A percentile compares a stretch with the other conserved stretches of the same genome.
Evolutionary conservation across 2,113 vertebrate genomes (phyloP).

Genomic region (Proterorhinus semilunaris): DNA sequence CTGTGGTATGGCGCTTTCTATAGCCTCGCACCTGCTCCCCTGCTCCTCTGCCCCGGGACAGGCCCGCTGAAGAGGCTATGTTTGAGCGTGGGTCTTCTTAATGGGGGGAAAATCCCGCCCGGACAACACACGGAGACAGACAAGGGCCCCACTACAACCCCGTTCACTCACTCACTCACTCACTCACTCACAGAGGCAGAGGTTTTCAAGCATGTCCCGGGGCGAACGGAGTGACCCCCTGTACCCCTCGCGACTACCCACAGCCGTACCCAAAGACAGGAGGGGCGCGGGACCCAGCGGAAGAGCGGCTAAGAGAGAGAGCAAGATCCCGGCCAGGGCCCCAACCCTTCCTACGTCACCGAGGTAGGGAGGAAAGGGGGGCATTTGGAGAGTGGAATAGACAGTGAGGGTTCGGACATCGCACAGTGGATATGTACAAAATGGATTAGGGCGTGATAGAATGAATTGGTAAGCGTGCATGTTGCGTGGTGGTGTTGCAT

Average conservation of each 20-base stretch:
- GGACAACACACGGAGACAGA: conserved; percentile 38
- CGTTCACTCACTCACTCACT: not conserved
- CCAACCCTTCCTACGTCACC: conserved; percentile 50
- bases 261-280: conserved; percentile 64
- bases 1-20: conserved; percentile 60
- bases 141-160: conserved; percentile 47
- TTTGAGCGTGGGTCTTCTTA: conserved; percentile 18
- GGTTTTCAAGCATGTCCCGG: conserved; percentile 65
- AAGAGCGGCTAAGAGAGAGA: conserved; percentile 36
- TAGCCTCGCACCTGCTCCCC: conserved; percentile 70
- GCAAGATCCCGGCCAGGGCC: conserved; percentile 37
- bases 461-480: conserved; percentile 58
- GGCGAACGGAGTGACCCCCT: conserved; percentile 59
- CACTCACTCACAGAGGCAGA: conserved; percentile 10
- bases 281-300: conserved; percentile 65
- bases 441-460: conserved; percentile 34
- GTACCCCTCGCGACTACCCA: conserved; percentile 64
- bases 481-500: not conserved
- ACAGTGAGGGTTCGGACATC: conserved; percentile 1
- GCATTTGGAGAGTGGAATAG: not conserved
- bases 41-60: conserved; percentile 6
- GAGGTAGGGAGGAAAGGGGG: conserved; percentile 61
- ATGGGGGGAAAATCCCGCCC: conserved; percentile 52
- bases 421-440: conserved; percentile 12
- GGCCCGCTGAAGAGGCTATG: conserved; percentile 22